These are phyloP conservation scores for Alcis repandata DNA, from an alignment of 2,888 invertebrate genomes.

Conservation along the genomic window DNA sequence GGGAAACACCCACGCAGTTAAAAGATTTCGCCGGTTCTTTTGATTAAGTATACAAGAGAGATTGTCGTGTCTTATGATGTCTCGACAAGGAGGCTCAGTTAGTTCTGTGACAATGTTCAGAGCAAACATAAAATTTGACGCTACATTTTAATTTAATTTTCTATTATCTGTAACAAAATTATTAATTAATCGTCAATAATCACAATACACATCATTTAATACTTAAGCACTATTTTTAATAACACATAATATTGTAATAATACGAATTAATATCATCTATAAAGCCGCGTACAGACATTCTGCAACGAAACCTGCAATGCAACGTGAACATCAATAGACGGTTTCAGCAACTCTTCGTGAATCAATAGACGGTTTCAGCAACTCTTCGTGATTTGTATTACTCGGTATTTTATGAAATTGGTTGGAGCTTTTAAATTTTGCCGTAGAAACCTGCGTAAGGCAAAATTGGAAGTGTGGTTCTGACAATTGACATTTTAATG, in stretches of 20 bases:
- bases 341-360: no score
- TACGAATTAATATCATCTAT: constrained; percentile 6
- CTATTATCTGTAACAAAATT: background rate
- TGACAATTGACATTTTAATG: no score
- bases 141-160: background rate
- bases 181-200: constrained; percentile 1
- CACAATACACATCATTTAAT: constrained; percentile 1
- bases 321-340: background rate
- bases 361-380: background rate
- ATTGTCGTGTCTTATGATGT: no score
- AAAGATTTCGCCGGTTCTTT: no score
- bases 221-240: constrained; percentile 51
- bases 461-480: no score
- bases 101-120: background rate
- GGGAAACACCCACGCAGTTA: no score
- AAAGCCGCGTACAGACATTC: background rate
- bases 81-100: no score
- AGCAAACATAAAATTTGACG: background rate
- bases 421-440: no score
- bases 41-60: no score
- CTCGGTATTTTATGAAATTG: no score
- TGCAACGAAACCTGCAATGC: background rate
- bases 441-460: no score
- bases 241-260: constrained; percentile 13
- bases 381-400: no score